Evolutionary conservation across 2,797 vertebrate species (phyloP).

Genomic region (Manis pentadactyla): DNA sequence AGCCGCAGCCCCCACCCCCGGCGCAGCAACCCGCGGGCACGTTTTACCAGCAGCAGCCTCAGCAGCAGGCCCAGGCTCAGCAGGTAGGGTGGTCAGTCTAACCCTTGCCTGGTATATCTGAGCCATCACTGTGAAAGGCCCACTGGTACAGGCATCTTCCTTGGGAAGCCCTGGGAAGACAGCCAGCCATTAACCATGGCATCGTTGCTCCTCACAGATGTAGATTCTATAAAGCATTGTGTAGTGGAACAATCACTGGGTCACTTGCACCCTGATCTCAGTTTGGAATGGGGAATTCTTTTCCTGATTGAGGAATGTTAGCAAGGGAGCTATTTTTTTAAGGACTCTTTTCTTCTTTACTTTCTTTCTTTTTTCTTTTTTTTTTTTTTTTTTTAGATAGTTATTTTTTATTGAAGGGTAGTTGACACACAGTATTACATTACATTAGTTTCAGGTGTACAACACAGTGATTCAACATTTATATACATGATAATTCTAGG

Average conservation of each 20-base stretch:
- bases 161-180: background rate
- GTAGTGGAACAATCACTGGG: background rate
- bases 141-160: background rate
- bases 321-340: background rate
- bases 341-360: background rate
- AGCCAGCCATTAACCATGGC: background rate
- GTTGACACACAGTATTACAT: too few species aligned
- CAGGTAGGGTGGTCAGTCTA: conserved; percentile 77
- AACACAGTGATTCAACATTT: too few species aligned
- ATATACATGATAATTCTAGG: too few species aligned
- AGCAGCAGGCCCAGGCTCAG: conserved; percentile 80
- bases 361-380: too few species aligned
- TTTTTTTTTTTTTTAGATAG: too few species aligned
- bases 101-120: background rate
- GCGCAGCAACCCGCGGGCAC: conserved; percentile 20
- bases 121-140: background rate
- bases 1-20: conserved; percentile 81
- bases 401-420: too few species aligned
- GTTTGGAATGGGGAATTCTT: background rate
- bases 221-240: background rate
- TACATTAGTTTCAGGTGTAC: too few species aligned
- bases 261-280: background rate
- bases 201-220: background rate
- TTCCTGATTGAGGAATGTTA: background rate
- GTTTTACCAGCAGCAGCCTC: conserved; percentile 28